These are phyloP conservation scores for Forbesichthys agassizii DNA, from an alignment of 2,113 vertebrate genomes.

Conservation along the genomic window DNA sequence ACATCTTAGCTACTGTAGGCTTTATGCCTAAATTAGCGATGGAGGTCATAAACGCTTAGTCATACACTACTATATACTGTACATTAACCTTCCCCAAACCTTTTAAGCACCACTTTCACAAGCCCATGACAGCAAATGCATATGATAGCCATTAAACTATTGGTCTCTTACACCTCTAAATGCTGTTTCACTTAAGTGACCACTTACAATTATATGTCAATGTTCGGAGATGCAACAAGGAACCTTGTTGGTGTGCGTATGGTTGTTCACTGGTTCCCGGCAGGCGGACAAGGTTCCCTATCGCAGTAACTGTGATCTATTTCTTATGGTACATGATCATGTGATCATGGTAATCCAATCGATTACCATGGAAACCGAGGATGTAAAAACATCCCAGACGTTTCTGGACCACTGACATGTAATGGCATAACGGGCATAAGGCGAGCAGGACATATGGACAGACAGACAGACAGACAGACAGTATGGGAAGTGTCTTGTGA, in stretches of 20 bases:
- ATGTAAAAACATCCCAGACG: neutral
- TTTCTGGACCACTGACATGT: constrained; percentile 78
- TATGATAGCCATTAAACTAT: constrained; percentile 40
- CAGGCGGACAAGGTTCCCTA: constrained; percentile 66
- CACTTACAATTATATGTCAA: constrained; percentile 69
- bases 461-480: constrained; percentile 69
- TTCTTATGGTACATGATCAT: no score
- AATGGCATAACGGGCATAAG: constrained; percentile 74
- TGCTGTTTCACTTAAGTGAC: constrained; percentile 23
- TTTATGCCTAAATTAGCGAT: neutral
- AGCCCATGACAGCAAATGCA: constrained; percentile 45
- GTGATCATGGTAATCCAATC: no score
- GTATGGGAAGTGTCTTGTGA: constrained; percentile 72
- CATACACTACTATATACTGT: neutral
- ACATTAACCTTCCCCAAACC: neutral
- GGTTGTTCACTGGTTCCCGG: constrained; percentile 70
- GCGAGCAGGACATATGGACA: constrained; percentile 76
- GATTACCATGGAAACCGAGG: no score
- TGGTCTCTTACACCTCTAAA: constrained; percentile 3
- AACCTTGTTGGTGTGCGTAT: constrained; percentile 53
- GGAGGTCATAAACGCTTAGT: neutral
- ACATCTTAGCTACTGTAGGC: neutral
- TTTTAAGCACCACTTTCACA: neutral
- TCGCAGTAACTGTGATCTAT: no score
- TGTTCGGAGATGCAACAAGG: constrained; percentile 44